Evolutionary conservation across 2,888 invertebrate species (phyloP), one percentile per base, ranked within the genome.

Genomic region (Pomacea canaliculata): DNA sequence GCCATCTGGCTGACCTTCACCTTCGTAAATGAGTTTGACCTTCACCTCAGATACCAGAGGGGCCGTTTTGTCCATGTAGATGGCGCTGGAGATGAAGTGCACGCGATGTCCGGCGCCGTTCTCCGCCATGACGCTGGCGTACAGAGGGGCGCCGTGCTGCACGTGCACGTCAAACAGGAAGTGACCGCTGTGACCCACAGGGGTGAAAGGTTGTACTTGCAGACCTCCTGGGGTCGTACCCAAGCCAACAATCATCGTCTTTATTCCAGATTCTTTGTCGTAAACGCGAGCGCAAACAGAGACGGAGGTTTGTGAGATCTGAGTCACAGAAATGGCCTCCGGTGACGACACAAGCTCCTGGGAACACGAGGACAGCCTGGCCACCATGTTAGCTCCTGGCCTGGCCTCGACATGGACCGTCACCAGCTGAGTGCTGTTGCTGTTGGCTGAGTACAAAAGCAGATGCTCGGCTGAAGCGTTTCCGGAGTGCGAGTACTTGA

Each of bases 21-120:
- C 71, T 66, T 60, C 69, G 51, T 77, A 77, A 4, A n/a, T 46
- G 18, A 74, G 56, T 10, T 51, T 48, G 56, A 70, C 48, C 56
- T n/a, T 70, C 13, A 71, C 70, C 18, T 65, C 59, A 8, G 62
- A 69, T n/a, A 84, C 71, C 13, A 56, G 49, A 23, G 84, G 84
- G 4, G 77, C 69, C 13, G 84, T 83, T n/a, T 79, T 79, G 71
- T 84, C 84, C 23, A 83, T 63, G 16, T 73, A 69, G 19, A 83
- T 62, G 13, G 79, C 76, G 16, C 62, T 18, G 7, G 82, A 76
- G 2, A 74, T 46, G 66, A 84, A 84, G 27, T 68, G 59, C 7
- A 80, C 69, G 46, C 60, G 51, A 0, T 79, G 72, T 9, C 83
- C 83, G n/a, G 84, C 84, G 51, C 78, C 70, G 77, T 84, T 84